Evolutionary conservation across 2,888 invertebrate genomes (phyloP).

Genomic region (Pachycephus smyrnensis): DNA sequence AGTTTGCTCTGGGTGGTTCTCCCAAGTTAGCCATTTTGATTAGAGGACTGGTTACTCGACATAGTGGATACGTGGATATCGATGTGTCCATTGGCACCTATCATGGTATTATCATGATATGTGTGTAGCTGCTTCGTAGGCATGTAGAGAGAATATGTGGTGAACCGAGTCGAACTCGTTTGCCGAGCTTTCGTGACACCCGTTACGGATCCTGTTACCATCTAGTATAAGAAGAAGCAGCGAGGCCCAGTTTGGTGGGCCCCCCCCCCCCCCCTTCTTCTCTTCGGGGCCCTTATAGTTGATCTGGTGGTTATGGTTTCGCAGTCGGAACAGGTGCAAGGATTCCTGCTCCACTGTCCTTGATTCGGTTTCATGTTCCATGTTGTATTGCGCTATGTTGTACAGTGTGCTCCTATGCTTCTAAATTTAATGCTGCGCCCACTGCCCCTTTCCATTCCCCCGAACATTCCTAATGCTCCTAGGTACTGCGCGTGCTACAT

Average conservation of each 20-base stretch:
- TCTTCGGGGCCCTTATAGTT: background rate
- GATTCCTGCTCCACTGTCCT: background rate
- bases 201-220: slow-evolving; percentile 48
- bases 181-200: slow-evolving; percentile 14
- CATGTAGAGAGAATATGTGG: background rate
- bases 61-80: background rate
- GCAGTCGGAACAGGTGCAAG: background rate
- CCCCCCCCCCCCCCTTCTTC: too few species aligned
- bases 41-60: background rate
- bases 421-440: background rate
- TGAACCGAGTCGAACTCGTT: background rate
- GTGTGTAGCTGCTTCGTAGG: background rate
- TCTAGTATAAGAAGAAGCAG: slow-evolving; percentile 29
- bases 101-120: background rate
- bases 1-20: background rate
- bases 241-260: background rate
- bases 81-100: background rate
- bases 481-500: background rate
- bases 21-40: background rate
- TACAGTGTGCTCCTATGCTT: background rate
- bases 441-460: background rate
- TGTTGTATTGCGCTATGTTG: too few species aligned
- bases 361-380: background rate
- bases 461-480: background rate
- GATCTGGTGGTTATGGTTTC: background rate